Conservation (phyloP, 2,888 invertebrate genomes). For the Caenorhabditis drosophilae region DNA sequence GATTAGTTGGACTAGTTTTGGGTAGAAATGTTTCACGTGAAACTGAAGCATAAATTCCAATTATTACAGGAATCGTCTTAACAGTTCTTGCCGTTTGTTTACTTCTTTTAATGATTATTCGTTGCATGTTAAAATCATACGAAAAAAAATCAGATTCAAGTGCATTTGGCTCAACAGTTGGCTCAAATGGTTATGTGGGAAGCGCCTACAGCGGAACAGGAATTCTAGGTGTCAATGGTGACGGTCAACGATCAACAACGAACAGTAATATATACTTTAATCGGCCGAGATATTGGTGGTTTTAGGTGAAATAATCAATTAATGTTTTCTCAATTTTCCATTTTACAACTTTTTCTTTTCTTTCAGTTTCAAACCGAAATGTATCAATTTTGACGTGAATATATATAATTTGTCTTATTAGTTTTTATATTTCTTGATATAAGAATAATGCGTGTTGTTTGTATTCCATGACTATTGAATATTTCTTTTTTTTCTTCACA, state of each 20-base stretch:
- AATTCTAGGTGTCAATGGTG: constrained; percentile 15
- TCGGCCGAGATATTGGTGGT: constrained; percentile 60
- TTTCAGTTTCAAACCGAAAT: too few species aligned
- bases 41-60: too few species aligned
- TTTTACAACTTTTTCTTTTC: not conserved
- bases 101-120: constrained; percentile 41
- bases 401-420: too few species aligned
- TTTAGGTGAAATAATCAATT: constrained; percentile 16
- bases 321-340: not conserved
- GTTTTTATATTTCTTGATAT: constrained; percentile 7
- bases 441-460: constrained; percentile 9
- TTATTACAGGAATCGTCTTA: constrained; percentile 46
- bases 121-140: constrained; percentile 42
- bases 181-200: constrained; percentile 40
- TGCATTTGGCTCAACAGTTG: constrained; percentile 20
- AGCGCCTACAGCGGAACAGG: constrained; percentile 28
- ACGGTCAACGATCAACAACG: constrained; percentile 32
- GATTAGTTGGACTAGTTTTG: constrained; percentile 23
- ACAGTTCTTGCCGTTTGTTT: constrained; percentile 41
- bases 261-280: constrained; percentile 51
- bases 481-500: constrained; percentile 4
- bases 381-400: too few species aligned
- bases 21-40: too few species aligned
- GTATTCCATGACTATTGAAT: constrained; percentile 2
- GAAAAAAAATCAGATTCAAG: constrained; percentile 33